phyloP scores from a whole-genome alignment of 1,140 invertebrate species.

The Caenorhabditis briggsae region DNA sequence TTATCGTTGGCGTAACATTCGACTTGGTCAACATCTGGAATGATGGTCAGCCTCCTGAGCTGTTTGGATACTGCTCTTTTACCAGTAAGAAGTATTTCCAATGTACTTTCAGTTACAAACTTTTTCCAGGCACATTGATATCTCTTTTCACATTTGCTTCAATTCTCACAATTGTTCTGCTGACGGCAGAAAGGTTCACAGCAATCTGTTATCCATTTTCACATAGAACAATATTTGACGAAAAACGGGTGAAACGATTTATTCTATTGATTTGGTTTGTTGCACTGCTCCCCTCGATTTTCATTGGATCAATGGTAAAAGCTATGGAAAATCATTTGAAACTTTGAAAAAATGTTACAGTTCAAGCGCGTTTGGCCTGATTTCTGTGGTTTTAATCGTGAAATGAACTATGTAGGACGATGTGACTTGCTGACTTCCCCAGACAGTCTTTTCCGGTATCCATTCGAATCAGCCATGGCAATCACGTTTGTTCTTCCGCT shows the following conservation, averaged over 20 bases:
- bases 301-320: conserved; percentile 73
- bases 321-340: not conserved
- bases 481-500: conserved; percentile 75
- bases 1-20: conserved; percentile 82
- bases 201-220: conserved; percentile 76
- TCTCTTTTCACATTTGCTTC: conserved; percentile 76
- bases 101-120: not conserved
- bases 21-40: conserved; percentile 66
- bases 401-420: conserved; percentile 64
- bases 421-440: conserved; percentile 72
- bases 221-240: conserved; percentile 65
- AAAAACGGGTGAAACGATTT: conserved; percentile 61
- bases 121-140: conserved; percentile 70
- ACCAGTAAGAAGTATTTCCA: conserved; percentile 62
- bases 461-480: conserved; percentile 67
- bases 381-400: conserved; percentile 72
- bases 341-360: conserved; percentile 63
- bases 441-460: conserved; percentile 60
- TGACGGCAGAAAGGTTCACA: conserved; percentile 73
- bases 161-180: conserved; percentile 68
- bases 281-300: conserved; percentile 75
- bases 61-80: conserved; percentile 70
- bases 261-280: conserved; percentile 72
- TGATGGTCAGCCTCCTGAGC: conserved; percentile 15
- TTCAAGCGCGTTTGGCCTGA: conserved; percentile 74